Base-by-base conservation (phyloP, 2,797 vertebrate genomes). In the Gobio occitaniae region DNA sequence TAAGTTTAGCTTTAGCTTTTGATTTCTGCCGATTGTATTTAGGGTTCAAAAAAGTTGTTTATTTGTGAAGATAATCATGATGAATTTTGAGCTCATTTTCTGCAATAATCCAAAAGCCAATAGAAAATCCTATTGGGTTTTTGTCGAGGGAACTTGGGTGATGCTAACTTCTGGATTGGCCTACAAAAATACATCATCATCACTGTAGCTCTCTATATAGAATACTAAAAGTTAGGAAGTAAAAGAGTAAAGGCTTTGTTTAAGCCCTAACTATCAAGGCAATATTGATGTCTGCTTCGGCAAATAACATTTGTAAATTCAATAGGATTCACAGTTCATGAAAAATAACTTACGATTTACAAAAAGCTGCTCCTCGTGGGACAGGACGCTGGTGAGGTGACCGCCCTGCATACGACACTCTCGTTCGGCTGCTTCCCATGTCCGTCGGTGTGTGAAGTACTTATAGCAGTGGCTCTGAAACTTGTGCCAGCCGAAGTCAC, bases 391-490 rank as follows among this genome's bases (percentile, higher is more conserved):
- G 68, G 95, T 93, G 88, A 99, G 93, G 89, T 99, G 98, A 1
- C 96, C 97, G 0, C 97, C 97, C 76, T 98, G 97, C 41, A 98
- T 93, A 0, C 98, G 97, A 56, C 98, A 99, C 78, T 99, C 97
- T 80, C 97, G 91, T 92, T 99, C 98, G 0, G 98, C 98, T 0
- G 97, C 95, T 9, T 99, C 98, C 98, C 98, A 99, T 0, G 97
- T 97, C 15, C 97, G 96, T 0, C 97, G 96, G 84, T 98, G 97
- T 0, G 95, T 96, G 48, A 98, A 96, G 92, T 98, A 97, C 75
- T 97, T 97, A 87, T 99, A 99, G 91, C 98, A 99, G 88, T 99
- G 97, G 21, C 97, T 97, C 92, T 98, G 98, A 89, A 98, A 99
- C 92, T 99, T 99, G 92, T 96, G 94, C 98, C 98, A 99, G 10